These are phyloP conservation scores for Nymphalis urticae DNA, from an alignment of 2,888 invertebrate species.

Conservation along the genomic window DNA sequence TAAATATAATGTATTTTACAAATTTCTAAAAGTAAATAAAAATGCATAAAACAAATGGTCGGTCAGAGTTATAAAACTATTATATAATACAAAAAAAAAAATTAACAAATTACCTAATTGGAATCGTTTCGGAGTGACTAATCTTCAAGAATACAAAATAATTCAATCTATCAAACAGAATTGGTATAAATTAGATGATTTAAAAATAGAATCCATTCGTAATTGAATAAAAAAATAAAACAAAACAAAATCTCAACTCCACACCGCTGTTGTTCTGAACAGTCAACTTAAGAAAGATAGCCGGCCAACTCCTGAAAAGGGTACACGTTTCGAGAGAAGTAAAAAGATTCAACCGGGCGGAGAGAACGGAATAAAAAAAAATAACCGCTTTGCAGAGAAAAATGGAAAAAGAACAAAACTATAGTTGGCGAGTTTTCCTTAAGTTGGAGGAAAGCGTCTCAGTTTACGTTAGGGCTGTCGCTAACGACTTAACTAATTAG, in stretches of 20 bases:
- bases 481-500: constrained; percentile 43
- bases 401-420: constrained; percentile 76
- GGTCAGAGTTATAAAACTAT: no score
- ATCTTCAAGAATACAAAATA: no score
- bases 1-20: no score
- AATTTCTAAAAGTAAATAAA: no score
- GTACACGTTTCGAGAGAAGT: constrained; percentile 74
- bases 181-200: no score
- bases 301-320: constrained; percentile 78
- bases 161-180: no score
- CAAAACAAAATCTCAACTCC: constrained; percentile 46
- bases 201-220: no score
- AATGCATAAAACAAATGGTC: no score
- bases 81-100: no score
- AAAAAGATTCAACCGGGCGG: constrained; percentile 71
- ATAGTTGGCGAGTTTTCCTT: constrained; percentile 76
- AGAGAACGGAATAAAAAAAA: constrained; percentile 49
- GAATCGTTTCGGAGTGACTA: no score
- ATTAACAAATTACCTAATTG: no score
- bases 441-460: constrained; percentile 57
- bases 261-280: constrained; percentile 52
- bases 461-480: constrained; percentile 55
- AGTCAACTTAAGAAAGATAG: constrained; percentile 80
- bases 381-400: constrained; percentile 66
- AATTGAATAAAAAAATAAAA: background rate